Evolutionary conservation across 2,888 invertebrate species (phyloP).

Genomic region (Spodoptera littoralis): DNA sequence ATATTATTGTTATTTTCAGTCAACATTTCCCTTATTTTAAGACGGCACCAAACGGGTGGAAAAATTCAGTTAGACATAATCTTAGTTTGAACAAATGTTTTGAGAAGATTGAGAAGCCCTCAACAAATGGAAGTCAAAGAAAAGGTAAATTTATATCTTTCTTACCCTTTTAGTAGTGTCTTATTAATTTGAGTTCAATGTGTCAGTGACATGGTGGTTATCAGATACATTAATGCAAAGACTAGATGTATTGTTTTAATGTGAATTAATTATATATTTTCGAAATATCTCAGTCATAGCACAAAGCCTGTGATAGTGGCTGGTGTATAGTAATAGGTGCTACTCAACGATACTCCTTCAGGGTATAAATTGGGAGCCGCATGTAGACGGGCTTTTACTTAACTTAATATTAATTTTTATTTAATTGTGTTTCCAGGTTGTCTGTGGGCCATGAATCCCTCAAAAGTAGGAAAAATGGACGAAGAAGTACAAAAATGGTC

Average conservation of each 20-base stretch:
- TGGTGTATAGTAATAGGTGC: no score
- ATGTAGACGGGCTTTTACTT: neutral
- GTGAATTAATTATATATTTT: no score
- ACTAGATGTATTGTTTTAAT: no score
- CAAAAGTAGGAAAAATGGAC: conserved; percentile 98
- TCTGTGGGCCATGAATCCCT: conserved; percentile 98
- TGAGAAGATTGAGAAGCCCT: conserved; percentile 98
- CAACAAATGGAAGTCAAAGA: conserved; percentile 94
- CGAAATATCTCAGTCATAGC: no score
- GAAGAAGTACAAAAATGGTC: conserved; percentile 99
- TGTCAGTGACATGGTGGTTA: no score
- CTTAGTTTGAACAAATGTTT: conserved; percentile 99
- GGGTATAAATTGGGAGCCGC: no score
- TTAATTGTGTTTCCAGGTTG: conserved; percentile 88
- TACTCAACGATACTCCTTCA: no score
- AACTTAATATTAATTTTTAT: neutral
- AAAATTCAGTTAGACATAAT: conserved; percentile 99
- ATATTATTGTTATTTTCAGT: conserved; percentile 85
- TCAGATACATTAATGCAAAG: no score
- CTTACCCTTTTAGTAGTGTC: no score
- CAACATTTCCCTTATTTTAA: conserved; percentile 99
- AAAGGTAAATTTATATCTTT: conserved; percentile 85
- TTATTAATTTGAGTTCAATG: no score
- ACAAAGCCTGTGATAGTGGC: no score
- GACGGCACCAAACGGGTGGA: conserved; percentile 99